These are phyloP conservation scores for Erebia ligea DNA, from an alignment of 2,888 invertebrate genomes.

Conservation along the genomic window DNA sequence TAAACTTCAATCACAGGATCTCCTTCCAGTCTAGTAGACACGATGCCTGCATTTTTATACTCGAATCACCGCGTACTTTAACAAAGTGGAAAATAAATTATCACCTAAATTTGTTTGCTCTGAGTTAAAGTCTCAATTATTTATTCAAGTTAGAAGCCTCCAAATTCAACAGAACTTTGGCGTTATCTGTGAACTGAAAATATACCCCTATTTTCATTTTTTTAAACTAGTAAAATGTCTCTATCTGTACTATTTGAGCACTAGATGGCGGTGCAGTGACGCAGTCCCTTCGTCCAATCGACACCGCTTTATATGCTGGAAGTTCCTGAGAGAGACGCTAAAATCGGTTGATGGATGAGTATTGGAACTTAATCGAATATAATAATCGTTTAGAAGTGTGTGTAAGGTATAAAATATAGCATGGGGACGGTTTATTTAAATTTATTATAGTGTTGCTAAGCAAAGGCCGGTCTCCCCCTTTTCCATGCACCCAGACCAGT, in stretches of 20 bases:
- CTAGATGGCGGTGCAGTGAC: too few relatives aligned
- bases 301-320: too few relatives aligned
- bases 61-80: slow-evolving; percentile 38
- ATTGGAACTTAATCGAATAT: too few relatives aligned
- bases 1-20: slow-evolving; percentile 68
- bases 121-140: slow-evolving; percentile 25
- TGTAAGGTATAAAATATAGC: neutral
- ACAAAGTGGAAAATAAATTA: slow-evolving; percentile 41
- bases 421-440: neutral
- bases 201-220: neutral
- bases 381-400: neutral
- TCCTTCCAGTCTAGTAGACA: slow-evolving; percentile 50
- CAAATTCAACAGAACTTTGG: neutral
- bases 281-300: too few relatives aligned
- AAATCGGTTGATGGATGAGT: too few relatives aligned
- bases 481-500: neutral
- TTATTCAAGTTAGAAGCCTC: neutral
- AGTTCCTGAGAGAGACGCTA: too few relatives aligned
- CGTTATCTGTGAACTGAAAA: neutral
- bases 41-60: slow-evolving; percentile 41
- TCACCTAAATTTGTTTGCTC: slow-evolving; percentile 31
- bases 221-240: neutral
- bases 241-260: too few relatives aligned
- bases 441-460: neutral
- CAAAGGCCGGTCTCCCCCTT: neutral